Conservation (phyloP, 2,888 invertebrate genomes). For the Parnassius smintheus region DNA sequence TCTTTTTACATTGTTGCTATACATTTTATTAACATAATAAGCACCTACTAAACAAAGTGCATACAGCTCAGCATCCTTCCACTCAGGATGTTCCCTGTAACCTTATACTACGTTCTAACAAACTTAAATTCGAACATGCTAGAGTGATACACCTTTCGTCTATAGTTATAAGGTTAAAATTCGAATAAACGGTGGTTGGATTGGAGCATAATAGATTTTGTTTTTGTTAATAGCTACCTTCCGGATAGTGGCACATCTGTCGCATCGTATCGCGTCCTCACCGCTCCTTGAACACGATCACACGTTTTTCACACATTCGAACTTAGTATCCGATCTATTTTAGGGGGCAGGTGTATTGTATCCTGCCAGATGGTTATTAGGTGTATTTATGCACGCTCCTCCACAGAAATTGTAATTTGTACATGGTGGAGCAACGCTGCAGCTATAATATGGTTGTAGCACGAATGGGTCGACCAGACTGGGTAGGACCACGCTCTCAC, state of each 20-base stretch:
- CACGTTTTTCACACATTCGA: slow-evolving; percentile 47
- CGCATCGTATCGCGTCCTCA: slow-evolving; percentile 23
- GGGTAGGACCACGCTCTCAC: no score
- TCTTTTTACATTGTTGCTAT: background rate
- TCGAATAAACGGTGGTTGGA: background rate
- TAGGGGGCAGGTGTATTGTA: slow-evolving; percentile 20
- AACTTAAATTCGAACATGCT: background rate
- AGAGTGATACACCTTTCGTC: background rate
- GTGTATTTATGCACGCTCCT: background rate
- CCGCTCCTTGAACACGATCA: slow-evolving; percentile 45
- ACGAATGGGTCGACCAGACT: no score
- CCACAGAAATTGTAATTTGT: no score
- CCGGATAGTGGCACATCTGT: slow-evolving; percentile 29
- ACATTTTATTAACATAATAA: slow-evolving; percentile 7
- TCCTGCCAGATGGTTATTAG: slow-evolving; percentile 21
- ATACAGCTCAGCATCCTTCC: slow-evolving; percentile 26
- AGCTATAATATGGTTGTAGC: no score
- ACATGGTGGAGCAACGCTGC: no score
- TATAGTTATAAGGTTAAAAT: slow-evolving; percentile 9
- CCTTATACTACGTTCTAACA: slow-evolving; percentile 32
- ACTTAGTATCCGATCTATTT: slow-evolving; percentile 14
- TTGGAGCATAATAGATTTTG: slow-evolving; percentile 17
- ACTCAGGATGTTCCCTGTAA: slow-evolving; percentile 38
- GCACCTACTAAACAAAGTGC: slow-evolving; percentile 1
- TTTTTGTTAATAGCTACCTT: slow-evolving; percentile 29